A percentile compares a stretch with the other conserved stretches of the same genome.
phyloP scores from a whole-genome alignment of 2,113 vertebrate species.

The Turnix velox region DNA sequence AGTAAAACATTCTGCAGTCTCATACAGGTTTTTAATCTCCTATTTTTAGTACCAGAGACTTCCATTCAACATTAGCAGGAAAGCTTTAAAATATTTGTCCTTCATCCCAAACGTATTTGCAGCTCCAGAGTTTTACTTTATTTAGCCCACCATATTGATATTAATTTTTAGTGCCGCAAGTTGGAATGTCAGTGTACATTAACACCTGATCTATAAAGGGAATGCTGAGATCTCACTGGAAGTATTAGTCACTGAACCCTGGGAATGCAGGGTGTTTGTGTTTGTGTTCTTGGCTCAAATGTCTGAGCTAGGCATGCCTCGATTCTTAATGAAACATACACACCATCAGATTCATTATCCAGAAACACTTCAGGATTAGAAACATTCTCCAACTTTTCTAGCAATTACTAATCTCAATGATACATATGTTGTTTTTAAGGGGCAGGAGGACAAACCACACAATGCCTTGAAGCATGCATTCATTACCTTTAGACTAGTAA shows the following conservation, averaged over 20 bases:
- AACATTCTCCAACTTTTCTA: background rate
- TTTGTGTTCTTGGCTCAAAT: slow-evolving; percentile 58
- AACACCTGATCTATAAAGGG: slow-evolving; percentile 81
- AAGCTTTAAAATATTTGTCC: slow-evolving; percentile 62
- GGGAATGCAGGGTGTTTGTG: slow-evolving; percentile 45
- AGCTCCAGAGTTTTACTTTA: slow-evolving; percentile 62
- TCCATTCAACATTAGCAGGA: slow-evolving; percentile 66
- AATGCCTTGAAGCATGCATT: background rate
- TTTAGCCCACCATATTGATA: slow-evolving; percentile 64
- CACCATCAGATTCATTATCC: background rate
- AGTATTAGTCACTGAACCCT: slow-evolving; percentile 69
- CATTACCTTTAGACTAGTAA: background rate
- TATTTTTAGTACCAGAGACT: slow-evolving; percentile 67
- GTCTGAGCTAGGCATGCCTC: slow-evolving; percentile 44
- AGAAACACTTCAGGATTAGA: background rate
- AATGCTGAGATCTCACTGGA: slow-evolving; percentile 68
- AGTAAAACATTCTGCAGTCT: background rate
- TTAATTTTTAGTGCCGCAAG: slow-evolving; percentile 73
- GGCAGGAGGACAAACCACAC: background rate
- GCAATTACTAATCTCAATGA: background rate
- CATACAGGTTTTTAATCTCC: background rate
- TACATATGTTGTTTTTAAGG: background rate
- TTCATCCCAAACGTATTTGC: slow-evolving; percentile 56
- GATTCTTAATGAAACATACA: slow-evolving; percentile 67
- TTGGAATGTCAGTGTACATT: slow-evolving; percentile 74